Evolutionary conservation across 1,140 invertebrate genomes (phyloP).

Genomic region (Trachymyrmex septentrionalis): DNA sequence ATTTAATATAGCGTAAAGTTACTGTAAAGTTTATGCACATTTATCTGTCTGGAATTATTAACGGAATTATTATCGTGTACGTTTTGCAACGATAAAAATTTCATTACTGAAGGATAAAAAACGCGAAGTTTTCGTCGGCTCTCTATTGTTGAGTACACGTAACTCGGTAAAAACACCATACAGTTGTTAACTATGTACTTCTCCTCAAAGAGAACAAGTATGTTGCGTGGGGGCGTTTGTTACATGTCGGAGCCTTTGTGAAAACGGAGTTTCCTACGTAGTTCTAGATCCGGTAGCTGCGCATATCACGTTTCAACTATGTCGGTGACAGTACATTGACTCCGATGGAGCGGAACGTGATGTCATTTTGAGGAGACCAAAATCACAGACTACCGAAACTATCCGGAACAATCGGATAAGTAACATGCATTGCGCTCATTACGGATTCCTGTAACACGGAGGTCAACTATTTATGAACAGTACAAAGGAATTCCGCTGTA

Average conservation of each 20-base stretch:
- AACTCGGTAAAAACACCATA: constrained; percentile 10
- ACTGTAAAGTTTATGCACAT: no score
- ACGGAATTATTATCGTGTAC: background rate
- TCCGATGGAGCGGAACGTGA: constrained; percentile 30
- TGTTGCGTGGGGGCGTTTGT: background rate
- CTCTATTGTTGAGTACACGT: background rate
- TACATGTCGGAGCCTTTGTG: constrained; percentile 24
- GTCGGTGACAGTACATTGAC: constrained; percentile 52
- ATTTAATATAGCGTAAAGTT: no score
- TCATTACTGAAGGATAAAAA: background rate
- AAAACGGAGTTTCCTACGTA: constrained; percentile 45
- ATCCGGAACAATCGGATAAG: constrained; percentile 58
- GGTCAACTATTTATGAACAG: constrained; percentile 21
- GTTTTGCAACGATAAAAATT: background rate
- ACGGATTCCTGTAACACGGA: background rate
- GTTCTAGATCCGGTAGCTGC: constrained; percentile 12
- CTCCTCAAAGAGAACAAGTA: constrained; percentile 30
- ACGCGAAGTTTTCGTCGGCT: background rate
- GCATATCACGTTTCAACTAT: constrained; percentile 55
- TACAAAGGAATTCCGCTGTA: constrained; percentile 26
- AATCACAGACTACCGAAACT: constrained; percentile 44
- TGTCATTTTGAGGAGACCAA: constrained; percentile 32
- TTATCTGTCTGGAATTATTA: background rate
- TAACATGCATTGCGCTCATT: constrained; percentile 31
- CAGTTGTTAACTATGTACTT: constrained; percentile 23